A percentile compares a stretch with the other conserved stretches of the same genome.
phyloP scores from a whole-genome alignment of 2,888 invertebrate species.

The Punctoribates punctum region DNA sequence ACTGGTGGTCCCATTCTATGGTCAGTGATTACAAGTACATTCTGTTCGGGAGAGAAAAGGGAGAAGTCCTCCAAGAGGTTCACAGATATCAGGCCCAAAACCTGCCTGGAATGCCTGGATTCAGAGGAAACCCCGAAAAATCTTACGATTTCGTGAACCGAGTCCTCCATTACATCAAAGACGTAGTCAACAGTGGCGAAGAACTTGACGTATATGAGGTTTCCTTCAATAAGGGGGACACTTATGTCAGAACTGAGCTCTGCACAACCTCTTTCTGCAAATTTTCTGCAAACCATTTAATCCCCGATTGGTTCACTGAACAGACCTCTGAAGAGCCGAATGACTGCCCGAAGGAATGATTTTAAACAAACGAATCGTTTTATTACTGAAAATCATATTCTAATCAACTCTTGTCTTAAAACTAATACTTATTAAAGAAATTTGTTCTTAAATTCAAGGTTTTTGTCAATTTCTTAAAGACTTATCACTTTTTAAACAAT shows the following conservation, averaged over 20 bases:
- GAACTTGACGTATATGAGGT: neutral
- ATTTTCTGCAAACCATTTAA: neutral
- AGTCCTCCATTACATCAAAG: neutral
- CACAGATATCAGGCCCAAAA: neutral
- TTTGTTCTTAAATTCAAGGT: too few species aligned
- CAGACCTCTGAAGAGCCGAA: too few species aligned
- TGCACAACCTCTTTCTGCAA: too few species aligned
- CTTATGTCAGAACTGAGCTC: neutral
- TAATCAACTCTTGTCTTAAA: too few species aligned
- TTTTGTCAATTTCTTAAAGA: too few species aligned
- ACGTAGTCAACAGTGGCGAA: neutral
- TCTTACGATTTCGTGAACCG: constrained; percentile 16
- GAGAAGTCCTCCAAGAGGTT: neutral
- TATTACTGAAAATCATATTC: too few species aligned
- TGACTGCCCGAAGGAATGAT: too few species aligned
- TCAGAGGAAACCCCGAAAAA: neutral
- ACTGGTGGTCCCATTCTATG: constrained; percentile 25
- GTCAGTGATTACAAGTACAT: constrained; percentile 17
- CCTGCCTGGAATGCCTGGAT: neutral
- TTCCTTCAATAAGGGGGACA: neutral
- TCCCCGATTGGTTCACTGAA: neutral
- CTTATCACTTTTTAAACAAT: too few species aligned
- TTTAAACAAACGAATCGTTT: too few species aligned
- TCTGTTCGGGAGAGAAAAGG: constrained; percentile 1
- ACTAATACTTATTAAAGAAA: too few species aligned